phyloP scores from a whole-genome alignment of 2,888 invertebrate species.

The Melieria omissa region DNA sequence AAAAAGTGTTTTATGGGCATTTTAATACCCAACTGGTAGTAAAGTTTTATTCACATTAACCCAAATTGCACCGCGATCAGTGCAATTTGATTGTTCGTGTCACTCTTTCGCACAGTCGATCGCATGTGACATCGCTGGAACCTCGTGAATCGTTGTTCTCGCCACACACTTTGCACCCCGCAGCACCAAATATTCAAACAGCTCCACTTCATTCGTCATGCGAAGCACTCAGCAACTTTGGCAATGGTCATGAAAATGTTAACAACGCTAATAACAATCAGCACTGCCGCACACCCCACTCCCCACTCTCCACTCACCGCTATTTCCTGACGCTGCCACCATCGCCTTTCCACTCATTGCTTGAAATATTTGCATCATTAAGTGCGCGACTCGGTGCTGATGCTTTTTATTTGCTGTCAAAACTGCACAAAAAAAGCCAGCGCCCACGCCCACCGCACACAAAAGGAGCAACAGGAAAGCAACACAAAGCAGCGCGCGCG shows the following conservation, averaged over 20 bases:
- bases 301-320: neutral
- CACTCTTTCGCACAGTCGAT: no score
- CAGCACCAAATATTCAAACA: no score
- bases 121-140: no score
- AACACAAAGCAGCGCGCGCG: neutral
- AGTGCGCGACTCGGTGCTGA: conserved; percentile 15
- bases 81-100: no score
- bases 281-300: conserved; percentile 1
- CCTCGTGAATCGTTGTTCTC: no score
- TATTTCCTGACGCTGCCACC: neutral
- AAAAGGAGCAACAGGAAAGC: neutral
- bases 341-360: neutral
- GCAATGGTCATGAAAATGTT: conserved; percentile 23
- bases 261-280: conserved; percentile 22
- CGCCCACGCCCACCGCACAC: neutral
- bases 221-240: no score
- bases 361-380: conserved; percentile 32
- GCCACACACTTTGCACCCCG: no score
- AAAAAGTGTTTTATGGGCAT: no score
- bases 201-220: no score
- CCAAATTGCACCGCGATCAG: no score
- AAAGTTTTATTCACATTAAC: no score
- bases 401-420: conserved; percentile 18
- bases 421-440: neutral
- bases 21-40: no score